Base-by-base conservation (phyloP, 1,140 invertebrate genomes). In the Sesamia nonagrioides region DNA sequence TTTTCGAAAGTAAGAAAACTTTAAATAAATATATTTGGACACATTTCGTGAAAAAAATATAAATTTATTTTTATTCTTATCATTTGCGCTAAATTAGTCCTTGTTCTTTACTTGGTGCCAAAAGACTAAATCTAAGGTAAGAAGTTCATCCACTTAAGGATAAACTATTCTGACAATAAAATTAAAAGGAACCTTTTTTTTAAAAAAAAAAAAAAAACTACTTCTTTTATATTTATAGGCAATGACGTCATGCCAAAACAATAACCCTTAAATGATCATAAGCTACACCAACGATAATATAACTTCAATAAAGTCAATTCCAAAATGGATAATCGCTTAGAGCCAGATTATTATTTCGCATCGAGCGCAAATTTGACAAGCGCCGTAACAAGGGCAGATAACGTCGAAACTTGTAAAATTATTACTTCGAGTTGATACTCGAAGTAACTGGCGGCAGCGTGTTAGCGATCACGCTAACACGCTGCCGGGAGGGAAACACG, bases 391-490 rank as follows among this genome's bases (percentile, higher is more conserved):
- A 71, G 48, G 50, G n/a, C 68, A 52, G 68, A 71, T 71, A 71
- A 18, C n/a, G 68, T 71, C 68, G 18, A 18, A 71, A 71, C 68
- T 71, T 71, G 68, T 71, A 35, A 71, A 71, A 54, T 71, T 54
- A 54, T 71, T 71, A 54, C 68, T 54, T 37, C 27, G 48, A 37
- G 45, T 58, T n/a, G n/a, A n/a, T n/a, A n/a, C n/a, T n/a, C n/a
- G n/a, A n/a, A n/a, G n/a, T n/a, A n/a, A n/a, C n/a, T n/a, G n/a
- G n/a, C n/a, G n/a, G n/a, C n/a, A n/a, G n/a, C n/a, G n/a, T n/a
- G n/a, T n/a, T n/a, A n/a, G n/a, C n/a, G n/a, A 27, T 58, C 45
- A 69, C 40, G 63, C 63, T 45, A 69, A 69, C 21, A 33, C 48
- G 42, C 18, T 40, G 35, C 35, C 3, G 60, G 61, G 60, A 40